phyloP scores from a whole-genome alignment of 2,113 vertebrate genomes.

The Hemiprocne comata region DNA sequence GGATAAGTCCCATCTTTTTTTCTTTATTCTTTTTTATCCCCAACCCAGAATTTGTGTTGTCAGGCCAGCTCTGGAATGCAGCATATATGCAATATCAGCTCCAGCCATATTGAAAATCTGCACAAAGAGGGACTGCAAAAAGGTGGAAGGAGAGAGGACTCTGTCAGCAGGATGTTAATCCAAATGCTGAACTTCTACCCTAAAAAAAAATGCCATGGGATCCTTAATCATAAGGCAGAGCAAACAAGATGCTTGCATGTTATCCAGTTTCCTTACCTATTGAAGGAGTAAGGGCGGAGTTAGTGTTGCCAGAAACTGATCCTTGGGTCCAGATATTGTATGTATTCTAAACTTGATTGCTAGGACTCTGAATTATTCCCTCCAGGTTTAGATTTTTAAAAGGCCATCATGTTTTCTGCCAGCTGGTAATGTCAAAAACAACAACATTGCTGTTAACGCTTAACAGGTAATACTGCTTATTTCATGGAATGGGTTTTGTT shows the following conservation, averaged over 20 bases:
- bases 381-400: not conserved
- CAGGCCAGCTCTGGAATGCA: not conserved
- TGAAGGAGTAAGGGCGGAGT: not conserved
- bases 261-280: not conserved
- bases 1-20: not conserved
- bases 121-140: not conserved
- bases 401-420: not conserved
- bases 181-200: not conserved
- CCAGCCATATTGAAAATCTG: not conserved
- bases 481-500: not conserved
- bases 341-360: not conserved
- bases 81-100: not conserved
- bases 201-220: not conserved
- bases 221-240: not conserved
- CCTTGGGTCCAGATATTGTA: not conserved
- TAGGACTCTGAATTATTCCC: not conserved
- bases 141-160: not conserved
- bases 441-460: not conserved
- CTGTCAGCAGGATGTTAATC: not conserved
- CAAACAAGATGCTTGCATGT: not conserved
- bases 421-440: conserved; percentile 21
- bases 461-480: conserved; percentile 1
- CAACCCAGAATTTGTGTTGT: not conserved
- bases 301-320: not conserved
- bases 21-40: not conserved